Evolutionary conservation across 2,113 vertebrate genomes (phyloP).

Genomic region (Prunella himalayana): DNA sequence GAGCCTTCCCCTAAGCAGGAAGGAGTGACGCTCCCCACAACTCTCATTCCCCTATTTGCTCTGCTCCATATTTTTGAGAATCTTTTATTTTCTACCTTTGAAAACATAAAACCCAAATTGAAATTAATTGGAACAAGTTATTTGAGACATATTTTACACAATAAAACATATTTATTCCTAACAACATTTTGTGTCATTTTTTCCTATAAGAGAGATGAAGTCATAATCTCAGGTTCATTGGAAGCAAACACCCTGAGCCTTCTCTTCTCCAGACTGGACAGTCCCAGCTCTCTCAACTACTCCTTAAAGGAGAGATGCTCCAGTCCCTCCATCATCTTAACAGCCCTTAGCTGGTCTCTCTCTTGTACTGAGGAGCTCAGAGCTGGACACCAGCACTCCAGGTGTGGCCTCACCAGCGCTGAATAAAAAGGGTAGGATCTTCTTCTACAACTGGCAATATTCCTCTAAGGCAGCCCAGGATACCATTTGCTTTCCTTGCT

Average conservation of each 20-base stretch:
- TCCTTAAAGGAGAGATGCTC: not conserved
- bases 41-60: not conserved
- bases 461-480: not conserved
- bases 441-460: not conserved
- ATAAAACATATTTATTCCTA: not conserved
- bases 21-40: not conserved
- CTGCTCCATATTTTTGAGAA: not conserved
- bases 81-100: not conserved
- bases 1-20: not conserved
- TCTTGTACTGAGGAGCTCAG: not conserved
- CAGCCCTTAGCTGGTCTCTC: not conserved
- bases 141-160: not conserved
- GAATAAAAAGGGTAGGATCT: not conserved
- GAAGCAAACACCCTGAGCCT: not conserved
- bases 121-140: not conserved
- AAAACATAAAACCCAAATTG: not conserved
- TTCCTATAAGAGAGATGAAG: not conserved
- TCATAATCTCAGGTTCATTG: not conserved
- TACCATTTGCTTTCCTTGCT: not conserved
- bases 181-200: not conserved
- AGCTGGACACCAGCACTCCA: not conserved
- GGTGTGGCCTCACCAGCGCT: fast-evolving
- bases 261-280: not conserved
- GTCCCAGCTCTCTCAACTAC: not conserved
- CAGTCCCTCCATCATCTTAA: not conserved